Percentiles rank a stretch among this genome's conserved stretches.
phyloP scores from a whole-genome alignment of 1,140 invertebrate genomes.

The Drosophila ironensis region DNA sequence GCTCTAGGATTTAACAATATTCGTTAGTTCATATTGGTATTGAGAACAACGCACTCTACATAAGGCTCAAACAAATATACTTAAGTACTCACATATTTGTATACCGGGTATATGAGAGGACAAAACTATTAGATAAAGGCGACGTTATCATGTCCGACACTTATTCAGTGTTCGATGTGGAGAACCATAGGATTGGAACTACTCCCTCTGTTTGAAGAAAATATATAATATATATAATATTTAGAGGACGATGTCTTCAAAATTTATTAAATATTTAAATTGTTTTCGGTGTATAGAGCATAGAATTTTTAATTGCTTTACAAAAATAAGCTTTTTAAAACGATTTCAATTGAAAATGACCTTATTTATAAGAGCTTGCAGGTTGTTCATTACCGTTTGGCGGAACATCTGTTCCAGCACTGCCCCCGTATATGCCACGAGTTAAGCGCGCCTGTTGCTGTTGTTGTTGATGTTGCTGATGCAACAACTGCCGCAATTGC shows the following conservation, averaged over 20 bases:
- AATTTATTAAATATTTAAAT: not conserved
- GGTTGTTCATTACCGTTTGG: slow-evolving; percentile 12
- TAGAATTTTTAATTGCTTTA: too few species aligned
- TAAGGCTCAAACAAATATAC: slow-evolving; percentile 27
- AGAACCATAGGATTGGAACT: slow-evolving; percentile 86
- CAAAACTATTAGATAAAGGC: slow-evolving; percentile 36
- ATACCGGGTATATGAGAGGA: slow-evolving; percentile 21
- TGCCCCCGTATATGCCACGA: slow-evolving; percentile 44
- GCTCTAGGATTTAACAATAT: not conserved
- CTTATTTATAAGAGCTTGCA: slow-evolving; percentile 25
- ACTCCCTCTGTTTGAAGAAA: slow-evolving; percentile 11
- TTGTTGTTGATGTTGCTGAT: slow-evolving; percentile 26
- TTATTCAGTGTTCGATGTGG: slow-evolving; percentile 87
- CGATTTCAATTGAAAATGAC: not conserved
- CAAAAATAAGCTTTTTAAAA: too few species aligned
- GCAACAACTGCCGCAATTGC: slow-evolving; percentile 28
- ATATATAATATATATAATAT: not conserved
- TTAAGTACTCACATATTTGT: slow-evolving; percentile 9
- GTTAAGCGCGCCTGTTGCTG: slow-evolving; percentile 26
- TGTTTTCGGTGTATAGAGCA: too few species aligned
- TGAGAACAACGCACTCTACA: slow-evolving; percentile 2
- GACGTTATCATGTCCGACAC: slow-evolving; percentile 87
- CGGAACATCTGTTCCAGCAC: not conserved
- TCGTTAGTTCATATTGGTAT: slow-evolving; percentile 5
- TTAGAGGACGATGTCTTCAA: not conserved